Evolutionary conservation across 1,140 invertebrate genomes (phyloP), one percentile per base, ranked within the genome.

Genomic region (Drosophila arizonae): DNA sequence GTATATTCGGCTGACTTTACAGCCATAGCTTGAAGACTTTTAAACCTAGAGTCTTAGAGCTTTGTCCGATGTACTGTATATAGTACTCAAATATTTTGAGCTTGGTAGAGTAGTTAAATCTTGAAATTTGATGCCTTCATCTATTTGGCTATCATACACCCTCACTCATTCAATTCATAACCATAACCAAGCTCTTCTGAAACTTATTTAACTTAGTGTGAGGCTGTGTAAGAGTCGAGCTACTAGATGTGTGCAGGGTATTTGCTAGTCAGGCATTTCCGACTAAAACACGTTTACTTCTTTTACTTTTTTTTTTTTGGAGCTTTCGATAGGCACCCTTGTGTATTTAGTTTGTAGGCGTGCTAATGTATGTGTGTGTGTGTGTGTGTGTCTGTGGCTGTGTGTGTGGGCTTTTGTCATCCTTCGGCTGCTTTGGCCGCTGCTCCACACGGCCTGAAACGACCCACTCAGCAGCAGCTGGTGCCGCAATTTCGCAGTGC

Each of bases 391-490:
- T 70, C 11, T 69, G 30, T 56, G 15, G 62, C 43, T 82, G 46
- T 61, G 50, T 46, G 63, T 54, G 28, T 67, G 55, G 48, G 13
- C 24, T 77, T 50, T 68, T 82, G 80, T 79, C 80, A 76, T 76
- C 73, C 77, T 77, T 76, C 76, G 82, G 79, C 82, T 79, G 76
- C 69, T 76, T 60, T 52, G 39, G 63, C 58, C 76, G 30, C 55
- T 84, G 72, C 67, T 82, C 65, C 78, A 82, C 30, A 8, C 6
- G 33, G 33, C 33, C 33, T 9, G 33, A 33, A 33, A 5, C 33
- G 71, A 78, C 81, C 68, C 76, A 67, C 82, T 73, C 55, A 71
- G 68, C 77, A 72, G 62, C 79, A 81, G 72, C 68, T 72, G 75
- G 58, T 72, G 64, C 64, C 39, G 36, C 41, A 54, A 45, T 54